Evolutionary conservation across 2,113 vertebrate species (phyloP).

Genomic region (Uria aalge): DNA sequence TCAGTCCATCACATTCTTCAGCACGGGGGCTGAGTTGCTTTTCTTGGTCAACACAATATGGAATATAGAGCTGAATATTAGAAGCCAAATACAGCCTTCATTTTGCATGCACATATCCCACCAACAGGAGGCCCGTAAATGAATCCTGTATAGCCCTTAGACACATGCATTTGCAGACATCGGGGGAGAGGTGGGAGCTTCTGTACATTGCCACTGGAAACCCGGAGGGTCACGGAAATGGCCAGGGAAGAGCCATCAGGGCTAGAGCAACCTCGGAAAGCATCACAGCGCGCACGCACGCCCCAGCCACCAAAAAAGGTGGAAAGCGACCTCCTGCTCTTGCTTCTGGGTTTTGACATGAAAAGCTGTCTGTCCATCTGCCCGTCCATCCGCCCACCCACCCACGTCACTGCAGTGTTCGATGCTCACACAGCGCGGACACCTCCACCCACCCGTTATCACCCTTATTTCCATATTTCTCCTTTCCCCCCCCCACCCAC

Average conservation of each 20-base stretch:
- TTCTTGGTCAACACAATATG: slow-evolving; percentile 66
- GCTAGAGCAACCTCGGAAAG: background rate
- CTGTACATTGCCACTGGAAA: slow-evolving; percentile 39
- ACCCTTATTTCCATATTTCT: background rate
- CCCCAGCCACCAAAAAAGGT: background rate
- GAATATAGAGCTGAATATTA: slow-evolving; percentile 62
- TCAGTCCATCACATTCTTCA: slow-evolving; percentile 65
- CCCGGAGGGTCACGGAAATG: background rate
- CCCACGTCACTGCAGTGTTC: background rate
- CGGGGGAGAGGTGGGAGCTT: slow-evolving; percentile 23
- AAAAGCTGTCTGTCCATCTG: background rate
- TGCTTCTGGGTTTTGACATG: background rate
- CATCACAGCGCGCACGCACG: rapidly evolving
- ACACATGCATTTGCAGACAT: slow-evolving; percentile 60
- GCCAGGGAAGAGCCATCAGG: background rate
- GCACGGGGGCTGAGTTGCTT: slow-evolving; percentile 49
- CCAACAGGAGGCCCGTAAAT: slow-evolving; percentile 10
- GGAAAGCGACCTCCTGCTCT: background rate
- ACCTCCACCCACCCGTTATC: background rate
- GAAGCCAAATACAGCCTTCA: slow-evolving; percentile 71
- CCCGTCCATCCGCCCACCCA: background rate
- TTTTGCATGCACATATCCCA: slow-evolving; percentile 65
- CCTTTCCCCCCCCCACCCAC: background rate
- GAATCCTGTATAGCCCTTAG: slow-evolving; percentile 61
- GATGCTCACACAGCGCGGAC: background rate